Evolutionary conservation across 2,888 invertebrate species (phyloP).

Genomic region (Hylaea fasciaria): DNA sequence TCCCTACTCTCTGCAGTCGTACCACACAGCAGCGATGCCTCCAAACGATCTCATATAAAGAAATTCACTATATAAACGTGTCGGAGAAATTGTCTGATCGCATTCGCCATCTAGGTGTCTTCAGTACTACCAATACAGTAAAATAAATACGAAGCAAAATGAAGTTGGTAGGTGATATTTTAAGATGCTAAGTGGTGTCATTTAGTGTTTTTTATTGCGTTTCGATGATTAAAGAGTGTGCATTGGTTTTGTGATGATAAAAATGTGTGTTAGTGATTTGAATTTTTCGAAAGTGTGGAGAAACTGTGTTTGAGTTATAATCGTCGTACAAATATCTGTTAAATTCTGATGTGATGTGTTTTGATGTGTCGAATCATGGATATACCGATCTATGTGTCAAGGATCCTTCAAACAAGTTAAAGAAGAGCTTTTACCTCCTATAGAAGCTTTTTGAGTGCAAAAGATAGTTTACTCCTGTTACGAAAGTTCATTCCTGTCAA

Average conservation of each 20-base stretch:
- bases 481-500: too few relatives aligned
- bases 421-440: too few relatives aligned
- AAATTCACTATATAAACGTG: constrained; percentile 70
- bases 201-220: constrained; percentile 30
- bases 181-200: neutral
- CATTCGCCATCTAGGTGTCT: constrained; percentile 60
- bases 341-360: neutral
- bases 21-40: constrained; percentile 42
- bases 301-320: constrained; percentile 1
- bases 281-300: neutral
- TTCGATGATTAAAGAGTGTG: constrained; percentile 29
- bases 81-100: constrained; percentile 54
- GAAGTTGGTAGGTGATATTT: constrained; percentile 72
- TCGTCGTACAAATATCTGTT: neutral
- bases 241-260: constrained; percentile 20
- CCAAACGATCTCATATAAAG: constrained; percentile 53
- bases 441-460: too few relatives aligned
- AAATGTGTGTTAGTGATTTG: constrained; percentile 6
- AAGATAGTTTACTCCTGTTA: too few relatives aligned
- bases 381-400: too few relatives aligned
- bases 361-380: too few relatives aligned
- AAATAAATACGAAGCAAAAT: constrained; percentile 54
- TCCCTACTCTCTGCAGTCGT: constrained; percentile 43
- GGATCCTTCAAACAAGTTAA: too few relatives aligned
- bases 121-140: constrained; percentile 47